These are phyloP conservation scores for Trichechus manatus DNA, from an alignment of 2,113 vertebrate species.

Conservation along the genomic window DNA sequence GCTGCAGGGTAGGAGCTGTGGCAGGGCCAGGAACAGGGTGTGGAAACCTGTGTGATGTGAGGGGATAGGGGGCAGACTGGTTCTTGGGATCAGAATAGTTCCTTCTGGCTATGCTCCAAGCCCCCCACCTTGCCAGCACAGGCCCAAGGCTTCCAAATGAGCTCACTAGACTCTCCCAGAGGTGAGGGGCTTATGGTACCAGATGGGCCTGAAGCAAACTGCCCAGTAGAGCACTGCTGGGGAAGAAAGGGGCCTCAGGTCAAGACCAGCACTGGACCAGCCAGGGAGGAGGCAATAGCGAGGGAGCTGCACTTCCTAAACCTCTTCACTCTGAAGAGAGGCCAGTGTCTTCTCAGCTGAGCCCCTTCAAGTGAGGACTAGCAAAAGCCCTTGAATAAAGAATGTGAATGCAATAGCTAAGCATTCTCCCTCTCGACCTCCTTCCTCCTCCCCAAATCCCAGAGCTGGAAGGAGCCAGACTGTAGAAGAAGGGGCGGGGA, in stretches of 20 bases:
- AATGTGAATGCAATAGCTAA: slow-evolving; percentile 62
- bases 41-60: background rate
- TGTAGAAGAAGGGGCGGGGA: slow-evolving; percentile 58
- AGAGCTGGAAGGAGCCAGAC: slow-evolving; percentile 63
- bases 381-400: slow-evolving; percentile 64
- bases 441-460: slow-evolving; percentile 59
- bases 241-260: background rate
- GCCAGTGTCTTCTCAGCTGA: background rate
- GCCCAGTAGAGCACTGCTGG: background rate
- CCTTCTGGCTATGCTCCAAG: background rate
- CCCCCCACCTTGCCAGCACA: background rate
- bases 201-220: slow-evolving; percentile 48
- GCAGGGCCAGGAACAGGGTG: background rate
- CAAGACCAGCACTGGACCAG: background rate
- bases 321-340: background rate
- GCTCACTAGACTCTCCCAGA: slow-evolving; percentile 4
- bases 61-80: background rate
- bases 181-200: background rate
- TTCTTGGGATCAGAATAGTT: slow-evolving; percentile 6
- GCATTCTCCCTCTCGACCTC: slow-evolving; percentile 23
- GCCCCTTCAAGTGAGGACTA: slow-evolving; percentile 36
- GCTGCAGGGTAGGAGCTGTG: background rate
- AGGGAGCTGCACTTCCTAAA: background rate
- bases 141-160: slow-evolving; percentile 36
- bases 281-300: background rate